A percentile compares a stretch with the other conserved stretches of the same genome.
Evolutionary conservation across 2,113 vertebrate species (phyloP).

Genomic region (Sula dactylatra): DNA sequence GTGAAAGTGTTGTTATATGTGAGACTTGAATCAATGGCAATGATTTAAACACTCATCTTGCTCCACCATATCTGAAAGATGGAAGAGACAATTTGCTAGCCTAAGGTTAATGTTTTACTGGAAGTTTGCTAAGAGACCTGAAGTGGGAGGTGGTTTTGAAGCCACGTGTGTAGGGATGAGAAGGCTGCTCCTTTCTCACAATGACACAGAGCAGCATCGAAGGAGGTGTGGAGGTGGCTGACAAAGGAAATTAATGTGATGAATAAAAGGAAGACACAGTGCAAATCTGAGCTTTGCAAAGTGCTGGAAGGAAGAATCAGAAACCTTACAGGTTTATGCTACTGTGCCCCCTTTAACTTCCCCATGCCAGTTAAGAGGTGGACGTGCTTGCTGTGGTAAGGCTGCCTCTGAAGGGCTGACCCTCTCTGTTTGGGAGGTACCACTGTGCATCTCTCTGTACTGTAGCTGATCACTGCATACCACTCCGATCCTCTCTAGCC

Average conservation of each 20-base stretch:
- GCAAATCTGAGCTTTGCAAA: background rate
- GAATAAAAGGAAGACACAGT: background rate
- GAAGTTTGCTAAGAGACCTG: background rate
- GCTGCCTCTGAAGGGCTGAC: background rate
- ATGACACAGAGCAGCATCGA: background rate
- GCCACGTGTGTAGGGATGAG: background rate
- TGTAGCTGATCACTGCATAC: background rate
- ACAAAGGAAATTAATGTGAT: background rate
- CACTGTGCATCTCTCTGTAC: background rate
- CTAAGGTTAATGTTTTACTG: background rate
- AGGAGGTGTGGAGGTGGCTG: background rate
- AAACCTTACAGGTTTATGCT: background rate
- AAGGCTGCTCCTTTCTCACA: background rate
- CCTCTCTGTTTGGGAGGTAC: background rate
- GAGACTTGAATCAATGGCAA: background rate
- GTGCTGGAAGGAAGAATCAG: background rate
- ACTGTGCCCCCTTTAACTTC: background rate
- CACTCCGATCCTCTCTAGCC: background rate
- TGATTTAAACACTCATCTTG: background rate
- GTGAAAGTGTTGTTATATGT: background rate
- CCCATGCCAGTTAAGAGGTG: background rate
- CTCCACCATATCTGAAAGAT: background rate
- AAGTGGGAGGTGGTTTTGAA: background rate
- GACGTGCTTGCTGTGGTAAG: background rate
- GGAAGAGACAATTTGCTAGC: background rate